Percentiles rank a stretch among this genome's conserved stretches.
Conservation (phyloP, 23 tunicate species). For the Botrylloides violaceus region DNA sequence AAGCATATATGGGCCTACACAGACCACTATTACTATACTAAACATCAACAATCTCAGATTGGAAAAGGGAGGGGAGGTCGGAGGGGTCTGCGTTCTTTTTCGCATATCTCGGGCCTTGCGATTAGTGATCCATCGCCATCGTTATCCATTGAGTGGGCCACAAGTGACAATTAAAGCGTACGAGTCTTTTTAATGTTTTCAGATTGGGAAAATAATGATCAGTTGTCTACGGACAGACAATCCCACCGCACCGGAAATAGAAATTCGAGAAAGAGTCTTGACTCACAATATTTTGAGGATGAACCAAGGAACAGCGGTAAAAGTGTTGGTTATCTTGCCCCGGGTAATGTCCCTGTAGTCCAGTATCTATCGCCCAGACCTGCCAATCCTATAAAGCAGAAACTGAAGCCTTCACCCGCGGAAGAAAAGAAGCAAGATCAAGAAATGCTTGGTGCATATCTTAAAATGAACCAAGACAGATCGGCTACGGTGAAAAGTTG, state of each 20-base stretch:
- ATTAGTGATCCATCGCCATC: no score
- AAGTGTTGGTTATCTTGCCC: background rate
- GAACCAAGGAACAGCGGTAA: background rate
- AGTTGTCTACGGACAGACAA: background rate
- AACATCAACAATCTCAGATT: no score
- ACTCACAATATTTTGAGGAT: background rate
- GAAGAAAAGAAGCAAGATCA: background rate
- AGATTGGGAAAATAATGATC: background rate
- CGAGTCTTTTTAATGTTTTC: no score
- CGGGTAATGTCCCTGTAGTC: background rate
- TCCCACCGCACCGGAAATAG: background rate
- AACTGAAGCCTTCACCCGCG: background rate
- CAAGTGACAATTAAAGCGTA: no score
- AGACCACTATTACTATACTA: no score
- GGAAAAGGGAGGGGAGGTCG: no score
- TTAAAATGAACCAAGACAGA: constrained; percentile 1
- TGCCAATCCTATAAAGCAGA: background rate
- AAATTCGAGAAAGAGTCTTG: background rate
- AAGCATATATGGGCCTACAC: no score
- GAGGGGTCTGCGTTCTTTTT: no score
- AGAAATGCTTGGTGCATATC: background rate
- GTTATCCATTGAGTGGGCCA: no score
- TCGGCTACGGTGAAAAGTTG: constrained; percentile 41
- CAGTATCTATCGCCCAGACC: background rate
- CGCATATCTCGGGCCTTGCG: no score